These are phyloP conservation scores for Phorcus lineatus DNA, from an alignment of 2,888 invertebrate species.

Conservation along the genomic window DNA sequence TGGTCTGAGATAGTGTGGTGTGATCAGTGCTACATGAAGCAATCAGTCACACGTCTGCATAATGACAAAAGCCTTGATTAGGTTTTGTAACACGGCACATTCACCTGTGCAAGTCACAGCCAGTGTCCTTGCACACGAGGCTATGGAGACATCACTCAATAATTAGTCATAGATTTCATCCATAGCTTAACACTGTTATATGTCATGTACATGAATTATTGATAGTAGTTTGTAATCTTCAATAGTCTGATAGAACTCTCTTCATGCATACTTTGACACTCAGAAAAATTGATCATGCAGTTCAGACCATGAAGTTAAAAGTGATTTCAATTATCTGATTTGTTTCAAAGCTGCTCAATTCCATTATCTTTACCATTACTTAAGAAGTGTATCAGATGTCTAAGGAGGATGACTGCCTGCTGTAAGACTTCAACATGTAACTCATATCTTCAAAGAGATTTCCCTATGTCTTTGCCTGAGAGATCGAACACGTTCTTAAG, in stretches of 20 bases:
- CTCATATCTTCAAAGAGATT: no score
- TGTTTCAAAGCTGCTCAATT: not conserved
- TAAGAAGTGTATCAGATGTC: no score
- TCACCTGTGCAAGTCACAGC: not conserved
- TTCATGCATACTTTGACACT: not conserved
- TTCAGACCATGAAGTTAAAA: not conserved
- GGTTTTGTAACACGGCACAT: not conserved
- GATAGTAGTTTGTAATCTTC: not conserved
- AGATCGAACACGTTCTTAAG: no score
- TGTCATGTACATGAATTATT: not conserved
- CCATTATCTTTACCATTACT: not conserved
- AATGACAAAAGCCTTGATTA: not conserved
- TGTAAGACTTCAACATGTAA: no score
- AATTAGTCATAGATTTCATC: not conserved
- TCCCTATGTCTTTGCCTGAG: no score
- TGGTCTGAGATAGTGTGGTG: not conserved
- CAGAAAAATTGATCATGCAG: not conserved
- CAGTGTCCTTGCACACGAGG: not conserved
- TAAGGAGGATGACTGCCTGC: no score
- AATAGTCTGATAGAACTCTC: not conserved
- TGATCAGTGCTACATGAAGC: slow-evolving; percentile 1
- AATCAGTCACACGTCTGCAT: not conserved
- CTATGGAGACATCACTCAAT: not conserved
- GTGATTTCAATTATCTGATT: not conserved
- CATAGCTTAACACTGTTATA: not conserved